Percentiles rank a stretch among this genome's conserved stretches.
phyloP scores from a whole-genome alignment of 2,113 vertebrate genomes.

The Rhegmatorhina hoffmannsi region DNA sequence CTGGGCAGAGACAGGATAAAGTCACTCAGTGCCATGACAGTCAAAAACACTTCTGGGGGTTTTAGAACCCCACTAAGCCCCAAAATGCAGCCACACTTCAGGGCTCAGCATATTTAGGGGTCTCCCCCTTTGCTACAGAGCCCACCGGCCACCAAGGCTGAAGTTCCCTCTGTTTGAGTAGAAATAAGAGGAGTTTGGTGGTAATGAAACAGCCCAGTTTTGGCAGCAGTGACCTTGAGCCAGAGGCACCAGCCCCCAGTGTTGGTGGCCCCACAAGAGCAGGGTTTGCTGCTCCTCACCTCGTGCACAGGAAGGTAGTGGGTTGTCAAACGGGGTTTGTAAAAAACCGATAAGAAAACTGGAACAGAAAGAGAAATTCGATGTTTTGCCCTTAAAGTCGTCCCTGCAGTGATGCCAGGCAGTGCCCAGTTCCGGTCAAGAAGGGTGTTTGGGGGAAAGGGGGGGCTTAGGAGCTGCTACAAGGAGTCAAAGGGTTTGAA shows the following conservation, averaged over 20 bases:
- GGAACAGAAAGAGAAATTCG: background rate
- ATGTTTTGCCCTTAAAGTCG: accelerated
- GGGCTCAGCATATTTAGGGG: background rate
- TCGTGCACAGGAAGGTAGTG: background rate
- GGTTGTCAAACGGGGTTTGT: background rate
- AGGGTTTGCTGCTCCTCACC: background rate
- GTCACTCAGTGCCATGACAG: background rate
- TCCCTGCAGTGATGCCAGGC: background rate
- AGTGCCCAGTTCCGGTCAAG: accelerated
- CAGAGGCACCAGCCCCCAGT: accelerated
- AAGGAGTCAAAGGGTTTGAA: background rate
- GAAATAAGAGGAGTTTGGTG: background rate
- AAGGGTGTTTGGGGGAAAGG: accelerated
- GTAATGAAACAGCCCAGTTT: accelerated
- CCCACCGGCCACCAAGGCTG: accelerated
- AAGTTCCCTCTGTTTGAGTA: background rate
- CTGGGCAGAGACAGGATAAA: background rate
- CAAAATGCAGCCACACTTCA: accelerated
- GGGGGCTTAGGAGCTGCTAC: background rate
- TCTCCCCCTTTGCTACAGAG: background rate
- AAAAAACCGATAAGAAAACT: background rate
- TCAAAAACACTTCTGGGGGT: background rate
- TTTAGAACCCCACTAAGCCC: background rate
- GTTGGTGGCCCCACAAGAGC: accelerated
- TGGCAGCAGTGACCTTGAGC: accelerated